phyloP scores from a whole-genome alignment of 1,140 invertebrate genomes.

The Arctopsyche grandis region DNA sequence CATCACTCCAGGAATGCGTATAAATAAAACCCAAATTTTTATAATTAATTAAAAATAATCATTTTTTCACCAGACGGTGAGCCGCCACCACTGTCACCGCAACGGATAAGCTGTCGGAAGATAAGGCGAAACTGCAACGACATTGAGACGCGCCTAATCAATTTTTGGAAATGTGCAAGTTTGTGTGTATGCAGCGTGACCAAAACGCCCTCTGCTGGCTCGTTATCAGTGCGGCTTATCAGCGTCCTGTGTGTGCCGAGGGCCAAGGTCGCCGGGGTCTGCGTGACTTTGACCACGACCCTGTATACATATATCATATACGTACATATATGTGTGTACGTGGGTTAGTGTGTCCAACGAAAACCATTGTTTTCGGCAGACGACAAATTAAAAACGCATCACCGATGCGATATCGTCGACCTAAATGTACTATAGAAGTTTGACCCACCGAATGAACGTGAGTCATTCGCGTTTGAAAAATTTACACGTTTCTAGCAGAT shows the following conservation, averaged over 20 bases:
- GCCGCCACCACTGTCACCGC: too few species aligned
- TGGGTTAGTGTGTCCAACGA: background rate
- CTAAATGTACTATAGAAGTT: background rate
- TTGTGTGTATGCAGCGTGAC: background rate
- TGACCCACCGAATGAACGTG: background rate
- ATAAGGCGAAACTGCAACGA: too few species aligned
- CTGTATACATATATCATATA: too few species aligned
- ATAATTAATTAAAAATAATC: too few species aligned
- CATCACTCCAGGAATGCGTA: too few species aligned
- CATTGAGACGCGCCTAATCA: too few species aligned
- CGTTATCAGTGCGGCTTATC: constrained; percentile 6
- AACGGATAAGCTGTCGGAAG: too few species aligned
- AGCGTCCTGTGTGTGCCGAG: constrained; percentile 1
- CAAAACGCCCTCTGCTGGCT: background rate
- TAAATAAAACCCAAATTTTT: too few species aligned
- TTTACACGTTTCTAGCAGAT: too few species aligned
- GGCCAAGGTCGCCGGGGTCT: constrained; percentile 29
- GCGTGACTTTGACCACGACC: constrained; percentile 32
- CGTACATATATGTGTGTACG: too few species aligned
- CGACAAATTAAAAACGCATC: background rate
- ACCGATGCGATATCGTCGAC: background rate
- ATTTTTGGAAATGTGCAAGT: background rate
- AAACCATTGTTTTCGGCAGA: background rate
- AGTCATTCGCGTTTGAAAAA: too few species aligned
- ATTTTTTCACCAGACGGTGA: too few species aligned